phyloP scores from a whole-genome alignment of 1,140 invertebrate genomes.

The Aphelenchoides fujianensis region DNA sequence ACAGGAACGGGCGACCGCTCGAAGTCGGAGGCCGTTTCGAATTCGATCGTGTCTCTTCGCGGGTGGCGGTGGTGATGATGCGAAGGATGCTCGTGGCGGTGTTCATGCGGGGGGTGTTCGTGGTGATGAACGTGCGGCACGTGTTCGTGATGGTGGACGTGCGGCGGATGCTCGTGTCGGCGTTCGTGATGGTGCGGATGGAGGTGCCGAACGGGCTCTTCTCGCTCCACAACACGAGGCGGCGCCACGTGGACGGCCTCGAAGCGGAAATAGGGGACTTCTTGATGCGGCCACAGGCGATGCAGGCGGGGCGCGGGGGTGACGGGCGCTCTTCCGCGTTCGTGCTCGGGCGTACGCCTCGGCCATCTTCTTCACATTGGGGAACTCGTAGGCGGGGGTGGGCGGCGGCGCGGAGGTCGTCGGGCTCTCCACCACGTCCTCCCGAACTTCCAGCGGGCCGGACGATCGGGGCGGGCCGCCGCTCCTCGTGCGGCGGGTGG shows the following conservation, averaged over 20 bases:
- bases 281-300: constrained; percentile 2
- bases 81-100: neutral
- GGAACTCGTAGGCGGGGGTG: neutral
- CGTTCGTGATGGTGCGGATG: too few species aligned
- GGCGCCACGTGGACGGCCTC: neutral
- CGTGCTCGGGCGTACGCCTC: neutral
- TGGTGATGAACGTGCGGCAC: too few species aligned
- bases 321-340: neutral
- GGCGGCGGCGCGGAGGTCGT: too few species aligned
- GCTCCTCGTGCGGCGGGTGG: neutral
- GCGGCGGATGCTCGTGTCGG: neutral
- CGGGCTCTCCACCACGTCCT: neutral
- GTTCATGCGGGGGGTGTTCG: too few species aligned
- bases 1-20: constrained; percentile 3
- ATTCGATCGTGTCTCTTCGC: neutral
- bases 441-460: neutral
- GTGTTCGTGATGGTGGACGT: neutral
- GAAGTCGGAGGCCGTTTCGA: constrained; percentile 3
- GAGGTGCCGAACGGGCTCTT: neutral
- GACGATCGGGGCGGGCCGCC: neutral
- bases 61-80: neutral
- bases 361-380: neutral
- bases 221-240: neutral
- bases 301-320: neutral
- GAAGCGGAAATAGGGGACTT: neutral